These are phyloP conservation scores for Rafetus swinhoei DNA, from an alignment of 2,113 vertebrate species.

Conservation along the genomic window DNA sequence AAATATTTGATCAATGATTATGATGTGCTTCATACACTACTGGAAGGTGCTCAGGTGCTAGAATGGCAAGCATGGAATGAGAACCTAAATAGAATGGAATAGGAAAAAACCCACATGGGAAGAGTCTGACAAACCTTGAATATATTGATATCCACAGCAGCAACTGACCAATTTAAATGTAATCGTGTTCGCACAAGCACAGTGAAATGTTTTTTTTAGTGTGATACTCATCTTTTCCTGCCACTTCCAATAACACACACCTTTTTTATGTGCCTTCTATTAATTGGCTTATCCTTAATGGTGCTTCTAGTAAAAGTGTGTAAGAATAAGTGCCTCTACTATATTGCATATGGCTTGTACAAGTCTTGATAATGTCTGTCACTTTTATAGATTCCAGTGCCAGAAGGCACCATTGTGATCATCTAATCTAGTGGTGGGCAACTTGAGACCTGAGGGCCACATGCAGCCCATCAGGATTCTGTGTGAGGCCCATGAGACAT, in stretches of 20 bases:
- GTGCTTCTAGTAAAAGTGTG: background rate
- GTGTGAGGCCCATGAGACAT: no score
- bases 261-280: background rate
- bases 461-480: no score
- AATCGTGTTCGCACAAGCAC: background rate
- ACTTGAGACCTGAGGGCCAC: no score
- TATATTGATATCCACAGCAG: constrained; percentile 26
- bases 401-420: background rate
- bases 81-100: constrained; percentile 10
- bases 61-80: constrained; percentile 23
- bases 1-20: constrained; percentile 44
- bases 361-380: fast-evolving
- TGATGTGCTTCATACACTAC: constrained; percentile 31
- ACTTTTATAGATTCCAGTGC: background rate
- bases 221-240: background rate
- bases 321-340: background rate
- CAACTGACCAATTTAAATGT: background rate
- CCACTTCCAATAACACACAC: background rate
- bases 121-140: constrained; percentile 27
- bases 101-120: background rate
- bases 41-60: constrained; percentile 13
- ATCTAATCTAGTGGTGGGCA: background rate
- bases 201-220: background rate
- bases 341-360: background rate
- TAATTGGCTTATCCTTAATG: background rate